Evolutionary conservation across 2,113 vertebrate genomes (phyloP).

Genomic region (Alces alces): DNA sequence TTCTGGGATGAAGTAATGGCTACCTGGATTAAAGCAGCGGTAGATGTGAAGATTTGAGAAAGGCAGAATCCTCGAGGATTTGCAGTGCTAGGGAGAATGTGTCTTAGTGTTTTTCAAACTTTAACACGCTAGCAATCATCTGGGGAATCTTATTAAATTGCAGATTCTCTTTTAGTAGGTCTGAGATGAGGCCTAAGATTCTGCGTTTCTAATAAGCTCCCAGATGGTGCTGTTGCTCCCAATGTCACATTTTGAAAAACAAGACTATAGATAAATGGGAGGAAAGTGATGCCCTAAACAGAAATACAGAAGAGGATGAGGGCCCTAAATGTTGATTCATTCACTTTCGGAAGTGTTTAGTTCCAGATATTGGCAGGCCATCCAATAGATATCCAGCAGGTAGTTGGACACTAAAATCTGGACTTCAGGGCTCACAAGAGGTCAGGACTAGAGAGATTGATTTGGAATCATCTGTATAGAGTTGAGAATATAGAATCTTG

Average conservation of each 20-base stretch:
- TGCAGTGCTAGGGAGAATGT: background rate
- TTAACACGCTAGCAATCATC: background rate
- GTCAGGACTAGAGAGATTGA: background rate
- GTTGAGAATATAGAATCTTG: background rate
- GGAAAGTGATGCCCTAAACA: background rate
- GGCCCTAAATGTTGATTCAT: background rate
- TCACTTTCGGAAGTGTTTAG: background rate
- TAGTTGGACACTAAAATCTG: background rate
- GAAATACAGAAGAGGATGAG: background rate
- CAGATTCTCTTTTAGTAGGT: constrained; percentile 1
- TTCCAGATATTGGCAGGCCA: background rate
- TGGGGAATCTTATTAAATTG: background rate
- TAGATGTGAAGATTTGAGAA: background rate
- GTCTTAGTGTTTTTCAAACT: background rate
- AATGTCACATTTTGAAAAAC: background rate
- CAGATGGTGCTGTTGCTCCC: background rate
- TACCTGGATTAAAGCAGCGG: background rate
- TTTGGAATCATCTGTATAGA: background rate
- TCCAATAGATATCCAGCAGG: background rate
- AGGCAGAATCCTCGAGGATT: background rate
- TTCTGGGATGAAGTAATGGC: background rate
- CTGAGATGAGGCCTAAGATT: background rate
- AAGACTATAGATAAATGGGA: background rate
- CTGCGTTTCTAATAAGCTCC: constrained; percentile 4
- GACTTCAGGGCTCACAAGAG: background rate